Evolutionary conservation across 2,113 vertebrate genomes (phyloP).

Genomic region (Apus apus): DNA sequence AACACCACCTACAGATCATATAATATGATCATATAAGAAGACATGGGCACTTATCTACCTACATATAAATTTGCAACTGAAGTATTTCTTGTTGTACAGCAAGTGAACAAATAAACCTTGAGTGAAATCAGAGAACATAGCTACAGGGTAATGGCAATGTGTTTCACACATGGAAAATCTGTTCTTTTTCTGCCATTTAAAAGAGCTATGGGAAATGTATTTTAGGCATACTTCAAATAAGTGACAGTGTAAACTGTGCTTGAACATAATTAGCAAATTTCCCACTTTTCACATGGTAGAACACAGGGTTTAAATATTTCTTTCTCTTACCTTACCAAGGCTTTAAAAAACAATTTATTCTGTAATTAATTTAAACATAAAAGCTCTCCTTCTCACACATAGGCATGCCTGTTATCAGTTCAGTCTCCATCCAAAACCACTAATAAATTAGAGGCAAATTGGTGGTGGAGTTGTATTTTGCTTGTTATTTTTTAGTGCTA

Average conservation of each 20-base stretch:
- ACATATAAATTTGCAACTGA: background rate
- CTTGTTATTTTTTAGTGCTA: background rate
- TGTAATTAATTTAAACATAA: background rate
- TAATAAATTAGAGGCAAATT: background rate
- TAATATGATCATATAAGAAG: background rate
- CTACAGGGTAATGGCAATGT: background rate
- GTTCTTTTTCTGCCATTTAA: slow-evolving; percentile 30
- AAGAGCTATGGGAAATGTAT: background rate
- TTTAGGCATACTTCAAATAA: slow-evolving; percentile 12
- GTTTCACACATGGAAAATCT: slow-evolving; percentile 3
- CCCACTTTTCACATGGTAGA: background rate
- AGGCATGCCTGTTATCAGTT: background rate
- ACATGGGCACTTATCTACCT: background rate
- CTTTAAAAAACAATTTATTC: background rate
- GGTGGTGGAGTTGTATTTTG: background rate
- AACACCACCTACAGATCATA: background rate
- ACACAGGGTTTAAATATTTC: background rate
- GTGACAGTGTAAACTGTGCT: background rate
- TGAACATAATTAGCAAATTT: background rate
- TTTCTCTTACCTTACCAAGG: background rate
- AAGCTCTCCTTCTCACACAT: background rate
- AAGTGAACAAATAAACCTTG: background rate
- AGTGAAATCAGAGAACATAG: background rate
- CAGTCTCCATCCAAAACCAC: background rate
- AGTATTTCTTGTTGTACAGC: background rate